Percentiles rank a stretch among this genome's conserved stretches.
Conservation (phyloP, 1,140 invertebrate genomes). For the Diachasma alloeum region DNA sequence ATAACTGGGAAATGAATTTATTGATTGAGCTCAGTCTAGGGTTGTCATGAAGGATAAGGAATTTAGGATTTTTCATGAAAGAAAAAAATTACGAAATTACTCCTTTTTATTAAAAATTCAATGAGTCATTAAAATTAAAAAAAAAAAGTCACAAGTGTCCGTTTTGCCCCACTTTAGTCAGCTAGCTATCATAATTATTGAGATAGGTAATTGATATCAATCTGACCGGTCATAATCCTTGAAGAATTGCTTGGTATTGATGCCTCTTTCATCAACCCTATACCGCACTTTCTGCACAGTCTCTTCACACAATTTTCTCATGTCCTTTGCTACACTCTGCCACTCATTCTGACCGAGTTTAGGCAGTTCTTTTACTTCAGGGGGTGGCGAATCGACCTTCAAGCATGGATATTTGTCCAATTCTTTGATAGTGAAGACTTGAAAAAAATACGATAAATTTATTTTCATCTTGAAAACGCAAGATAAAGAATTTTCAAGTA, state of each 20-base stretch:
- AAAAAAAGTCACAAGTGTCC: too few relatives aligned
- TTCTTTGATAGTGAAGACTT: conserved; percentile 74
- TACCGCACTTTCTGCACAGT: conserved; percentile 64
- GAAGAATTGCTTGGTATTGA: conserved; percentile 72
- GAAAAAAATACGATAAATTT: too few relatives aligned
- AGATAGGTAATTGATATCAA: not conserved
- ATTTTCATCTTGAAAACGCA: not conserved
- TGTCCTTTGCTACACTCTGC: conserved; percentile 52
- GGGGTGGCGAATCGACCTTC: conserved; percentile 59
- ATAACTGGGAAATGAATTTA: too few relatives aligned
- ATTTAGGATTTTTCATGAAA: too few relatives aligned
- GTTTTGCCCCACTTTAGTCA: too few relatives aligned
- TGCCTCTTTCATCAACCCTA: conserved; percentile 62
- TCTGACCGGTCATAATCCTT: conserved; percentile 72
- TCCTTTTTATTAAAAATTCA: too few relatives aligned
- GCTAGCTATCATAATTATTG: too few relatives aligned
- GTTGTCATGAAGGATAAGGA: too few relatives aligned
- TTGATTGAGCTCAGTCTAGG: too few relatives aligned
- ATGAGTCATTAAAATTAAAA: too few relatives aligned
- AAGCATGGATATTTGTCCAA: conserved; percentile 70
- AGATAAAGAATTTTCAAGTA: not conserved
- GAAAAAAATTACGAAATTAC: too few relatives aligned
- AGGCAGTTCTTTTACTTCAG: conserved; percentile 60
- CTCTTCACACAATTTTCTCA: conserved; percentile 66
- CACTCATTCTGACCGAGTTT: conserved; percentile 63